Evolutionary conservation across 1,140 invertebrate species (phyloP).

Genomic region (Phthorimaea operculella): DNA sequence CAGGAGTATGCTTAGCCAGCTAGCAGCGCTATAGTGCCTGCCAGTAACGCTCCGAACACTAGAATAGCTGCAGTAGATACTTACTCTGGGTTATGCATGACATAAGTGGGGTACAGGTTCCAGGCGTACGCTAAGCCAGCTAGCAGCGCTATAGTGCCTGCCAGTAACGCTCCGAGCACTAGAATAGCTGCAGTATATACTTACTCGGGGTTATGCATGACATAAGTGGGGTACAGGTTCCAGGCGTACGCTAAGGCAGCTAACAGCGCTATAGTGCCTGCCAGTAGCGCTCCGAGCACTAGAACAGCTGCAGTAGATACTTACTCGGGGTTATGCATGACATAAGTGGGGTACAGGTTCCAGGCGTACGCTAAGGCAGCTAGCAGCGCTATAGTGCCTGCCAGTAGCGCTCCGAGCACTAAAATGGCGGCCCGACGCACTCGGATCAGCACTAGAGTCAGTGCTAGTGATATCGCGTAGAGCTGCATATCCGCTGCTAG

Average conservation of each 20-base stretch:
- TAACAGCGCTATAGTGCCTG: conserved; percentile 17
- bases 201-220: conserved; percentile 48
- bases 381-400: conserved; percentile 17
- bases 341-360: conserved; percentile 41
- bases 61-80: conserved; percentile 8
- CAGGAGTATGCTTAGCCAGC: conserved; percentile 37
- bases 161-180: conserved; percentile 28
- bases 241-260: conserved; percentile 37
- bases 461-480: conserved; percentile 35
- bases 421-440: conserved; percentile 28
- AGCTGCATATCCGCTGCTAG: conserved; percentile 59
- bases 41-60: conserved; percentile 30
- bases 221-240: conserved; percentile 41
- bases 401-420: conserved; percentile 28
- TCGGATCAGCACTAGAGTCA: conserved; percentile 41
- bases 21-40: conserved; percentile 16
- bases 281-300: conserved; percentile 28
- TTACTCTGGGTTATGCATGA: conserved; percentile 48
- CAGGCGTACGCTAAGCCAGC: conserved; percentile 37
- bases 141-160: conserved; percentile 17
- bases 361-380: conserved; percentile 37
- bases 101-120: conserved; percentile 41
- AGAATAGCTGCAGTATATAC: conserved; percentile 9
- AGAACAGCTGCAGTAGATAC: conserved; percentile 9
- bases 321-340: conserved; percentile 48